Evolutionary conservation across 2,797 vertebrate species (phyloP).

Genomic region (Sitta carolinensis): DNA sequence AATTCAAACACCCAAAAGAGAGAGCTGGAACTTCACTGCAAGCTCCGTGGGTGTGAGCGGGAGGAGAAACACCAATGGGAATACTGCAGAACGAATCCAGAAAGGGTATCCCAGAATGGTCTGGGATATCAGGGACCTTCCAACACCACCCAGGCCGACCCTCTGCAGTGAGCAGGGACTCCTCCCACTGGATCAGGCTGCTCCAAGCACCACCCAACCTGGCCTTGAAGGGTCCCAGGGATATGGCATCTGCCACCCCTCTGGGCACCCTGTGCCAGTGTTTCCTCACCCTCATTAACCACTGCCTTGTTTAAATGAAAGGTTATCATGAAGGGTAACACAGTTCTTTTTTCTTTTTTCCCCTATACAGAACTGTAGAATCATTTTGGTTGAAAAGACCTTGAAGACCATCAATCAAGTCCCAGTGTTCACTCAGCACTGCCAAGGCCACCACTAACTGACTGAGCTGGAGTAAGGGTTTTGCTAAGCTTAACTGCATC

Average conservation of each 20-base stretch:
- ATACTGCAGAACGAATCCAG: not conserved
- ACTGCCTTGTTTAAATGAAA: not conserved
- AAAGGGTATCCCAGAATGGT: not conserved
- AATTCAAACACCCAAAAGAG: not conserved
- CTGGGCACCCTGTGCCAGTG: not conserved
- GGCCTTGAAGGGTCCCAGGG: not conserved
- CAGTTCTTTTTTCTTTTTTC: not conserved
- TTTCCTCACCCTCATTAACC: not conserved
- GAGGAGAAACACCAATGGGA: not conserved
- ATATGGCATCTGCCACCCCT: not conserved
- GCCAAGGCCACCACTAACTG: not conserved
- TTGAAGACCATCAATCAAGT: not conserved
- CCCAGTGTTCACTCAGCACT: not conserved
- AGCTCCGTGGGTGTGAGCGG: not conserved
- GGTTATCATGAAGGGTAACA: not conserved
- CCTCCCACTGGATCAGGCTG: not conserved
- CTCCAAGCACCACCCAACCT: not conserved
- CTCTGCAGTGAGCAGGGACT: not conserved
- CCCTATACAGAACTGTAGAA: fast-evolving
- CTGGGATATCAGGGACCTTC: not conserved
- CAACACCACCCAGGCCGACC: not conserved
- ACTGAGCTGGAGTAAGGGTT: not conserved
- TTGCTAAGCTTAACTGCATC: not conserved
- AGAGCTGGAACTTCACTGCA: not conserved
- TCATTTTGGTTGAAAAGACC: not conserved